Conservation (phyloP, 1,140 invertebrate species). For the Panagrolaimus sp. region DNA sequence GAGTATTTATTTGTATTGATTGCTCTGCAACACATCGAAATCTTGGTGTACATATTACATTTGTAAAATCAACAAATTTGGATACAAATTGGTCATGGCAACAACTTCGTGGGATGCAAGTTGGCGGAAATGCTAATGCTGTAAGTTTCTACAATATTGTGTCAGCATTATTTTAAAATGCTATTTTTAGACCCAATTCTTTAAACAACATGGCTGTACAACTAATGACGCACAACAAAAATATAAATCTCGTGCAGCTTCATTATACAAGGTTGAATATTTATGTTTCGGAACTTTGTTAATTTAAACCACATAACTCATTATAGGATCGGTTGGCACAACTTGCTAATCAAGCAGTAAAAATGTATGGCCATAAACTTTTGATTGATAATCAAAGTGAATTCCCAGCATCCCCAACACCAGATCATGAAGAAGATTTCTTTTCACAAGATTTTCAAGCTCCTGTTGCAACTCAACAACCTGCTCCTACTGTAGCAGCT, state of each 20-base stretch:
- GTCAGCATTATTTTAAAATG: conserved; percentile 4
- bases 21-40: conserved; percentile 94
- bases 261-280: conserved; percentile 68
- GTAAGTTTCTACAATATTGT: conserved; percentile 66
- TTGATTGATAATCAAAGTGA: conserved; percentile 39
- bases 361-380: conserved; percentile 80
- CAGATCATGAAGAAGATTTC: conserved; percentile 28
- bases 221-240: conserved; percentile 90
- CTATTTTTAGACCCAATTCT: conserved; percentile 75
- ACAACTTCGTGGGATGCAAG: conserved; percentile 92
- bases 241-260: conserved; percentile 89
- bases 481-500: conserved; percentile 15
- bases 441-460: conserved; percentile 40
- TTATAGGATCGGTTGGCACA: conserved; percentile 66
- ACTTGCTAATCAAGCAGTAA: conserved; percentile 77
- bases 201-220: conserved; percentile 82
- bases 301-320: too few relatives aligned
- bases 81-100: conserved; percentile 72
- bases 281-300: too few relatives aligned
- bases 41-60: conserved; percentile 69
- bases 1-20: conserved; percentile 98
- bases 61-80: conserved; percentile 70
- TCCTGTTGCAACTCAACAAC: neutral
- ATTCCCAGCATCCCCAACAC: conserved; percentile 17
- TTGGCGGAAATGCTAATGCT: conserved; percentile 95